Evolutionary conservation across 1,140 invertebrate species (phyloP), one percentile per base, ranked within the genome.

Genomic region (Drosophila miranda): DNA sequence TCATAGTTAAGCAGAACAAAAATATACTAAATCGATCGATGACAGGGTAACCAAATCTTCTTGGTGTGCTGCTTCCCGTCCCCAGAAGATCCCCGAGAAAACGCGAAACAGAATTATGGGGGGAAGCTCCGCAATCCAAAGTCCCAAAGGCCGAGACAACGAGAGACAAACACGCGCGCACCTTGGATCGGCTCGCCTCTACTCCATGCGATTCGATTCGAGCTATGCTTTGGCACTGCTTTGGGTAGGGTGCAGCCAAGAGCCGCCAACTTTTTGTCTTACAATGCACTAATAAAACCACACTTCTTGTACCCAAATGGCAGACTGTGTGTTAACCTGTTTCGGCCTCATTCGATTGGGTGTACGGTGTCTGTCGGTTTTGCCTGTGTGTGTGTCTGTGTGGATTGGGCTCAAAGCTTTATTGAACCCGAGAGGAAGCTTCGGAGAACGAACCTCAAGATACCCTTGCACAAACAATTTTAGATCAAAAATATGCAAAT

Each of bases 91-190:
- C 19, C 19, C 38, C 13, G 52, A 59, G 50, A 28, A 70, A 61
- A 72, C 64, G 3, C 56, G 54, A 41, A 26, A 38, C 56, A 71
- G 54, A 76, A 84, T 73, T 70, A 80, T 78, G 81, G 77, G 81
- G 81, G 81, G 81, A 86, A 86, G 77, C 78, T 86, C 81, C 81
- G 75, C 55, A 68, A 59, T 21, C 57, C 44, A 63, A 63, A 62
- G 44, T 51, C 48, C 69, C 75, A 59, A 54, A 77, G 75, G 58
- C 67, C 42, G 49, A 43, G 28, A 62, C 51, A 68, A 23, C 41
- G 34, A 80, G 80, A 83, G 80, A 75, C 79, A 83, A 83, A 84
- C 79, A 83, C 79, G 79, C 79, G 79, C 79, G 46, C 58, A 60
- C 26, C 45, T 16, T 26, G 58, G 11, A 8, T 30, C 7, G 23